These are phyloP conservation scores for Intellagama lesueurii DNA, from an alignment of 2,797 vertebrate genomes.

Conservation along the genomic window DNA sequence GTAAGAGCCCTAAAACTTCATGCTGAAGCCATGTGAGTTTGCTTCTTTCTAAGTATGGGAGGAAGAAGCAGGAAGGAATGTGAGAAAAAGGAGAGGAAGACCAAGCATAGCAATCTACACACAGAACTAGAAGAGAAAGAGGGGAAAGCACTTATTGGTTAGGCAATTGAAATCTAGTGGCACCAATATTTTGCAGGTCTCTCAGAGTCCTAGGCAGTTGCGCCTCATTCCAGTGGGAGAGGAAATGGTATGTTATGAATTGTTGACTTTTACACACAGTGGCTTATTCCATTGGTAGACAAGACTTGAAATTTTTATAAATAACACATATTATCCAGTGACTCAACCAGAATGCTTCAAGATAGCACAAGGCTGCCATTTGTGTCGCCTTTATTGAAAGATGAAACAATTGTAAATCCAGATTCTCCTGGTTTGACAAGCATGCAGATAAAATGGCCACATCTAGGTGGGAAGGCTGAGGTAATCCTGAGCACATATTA, in stretches of 20 bases:
- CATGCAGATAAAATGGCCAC: neutral
- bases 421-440: neutral
- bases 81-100: too few species aligned
- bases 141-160: neutral
- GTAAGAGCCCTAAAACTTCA: too few species aligned
- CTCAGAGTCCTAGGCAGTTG: neutral
- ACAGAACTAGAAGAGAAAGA: too few species aligned
- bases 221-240: neutral
- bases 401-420: neutral
- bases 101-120: too few species aligned
- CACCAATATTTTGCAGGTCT: neutral
- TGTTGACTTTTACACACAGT: neutral
- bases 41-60: too few species aligned
- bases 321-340: neutral
- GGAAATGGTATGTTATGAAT: neutral
- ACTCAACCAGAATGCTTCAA: neutral
- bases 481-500: neutral
- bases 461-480: neutral
- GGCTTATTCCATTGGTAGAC: neutral
- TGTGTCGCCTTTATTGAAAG: neutral
- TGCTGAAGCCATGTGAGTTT: too few species aligned
- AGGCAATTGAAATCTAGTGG: neutral
- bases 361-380: neutral
- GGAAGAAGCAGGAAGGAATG: too few species aligned
- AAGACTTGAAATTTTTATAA: neutral